Base-by-base conservation (phyloP, 1,140 invertebrate genomes). In the Adoxophyes honmai region DNA sequence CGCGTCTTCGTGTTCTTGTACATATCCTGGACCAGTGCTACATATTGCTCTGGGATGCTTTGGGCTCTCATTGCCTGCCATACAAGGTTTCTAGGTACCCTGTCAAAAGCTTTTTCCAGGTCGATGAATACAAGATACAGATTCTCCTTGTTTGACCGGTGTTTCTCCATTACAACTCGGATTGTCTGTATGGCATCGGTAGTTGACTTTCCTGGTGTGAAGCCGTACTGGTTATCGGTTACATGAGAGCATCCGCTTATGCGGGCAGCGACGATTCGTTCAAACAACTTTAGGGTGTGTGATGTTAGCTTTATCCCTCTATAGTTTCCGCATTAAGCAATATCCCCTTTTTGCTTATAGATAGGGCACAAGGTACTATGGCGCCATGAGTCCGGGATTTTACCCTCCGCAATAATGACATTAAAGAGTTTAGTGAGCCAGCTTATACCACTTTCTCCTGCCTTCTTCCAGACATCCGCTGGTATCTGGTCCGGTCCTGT, bases 61-160 rank as follows among this genome's bases (percentile, higher is more conserved):
- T 28, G 44, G 9, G 44, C 18, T 51, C 28, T 21, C 44, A 51
- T 21, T 0, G 44, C 8, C 5, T 51, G 44, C 44, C 28, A 51
- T n/a, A n/a, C n/a, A n/a, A 52, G 28, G 4, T 34, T 34, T 14
- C 21, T 7, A 4, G 48, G 48, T 1, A 52, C 28, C 1, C 14
- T 18, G 8, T 52, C 48, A 16, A 52, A 52, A 0, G 28, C 48
- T n/a, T 35, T 52, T 15, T 52, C 34, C 3, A 52, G 48, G 48
- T 52, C 28, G 9, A 52, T 52, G 8, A 52, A 52, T 5, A 52
- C 14, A 7, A 52, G 21, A 8, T 18, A 16, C 0, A 52, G 28
- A 10, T 52, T 34, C 34, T 52, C 48, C n/a, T 34, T 34, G 13
- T 52, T 52, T 3, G 14, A 11, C 4, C 34, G 10, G n/a, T 52